Evolutionary conservation across 2,888 invertebrate species (phyloP).

Genomic region (Thymelicus sylvestris): DNA sequence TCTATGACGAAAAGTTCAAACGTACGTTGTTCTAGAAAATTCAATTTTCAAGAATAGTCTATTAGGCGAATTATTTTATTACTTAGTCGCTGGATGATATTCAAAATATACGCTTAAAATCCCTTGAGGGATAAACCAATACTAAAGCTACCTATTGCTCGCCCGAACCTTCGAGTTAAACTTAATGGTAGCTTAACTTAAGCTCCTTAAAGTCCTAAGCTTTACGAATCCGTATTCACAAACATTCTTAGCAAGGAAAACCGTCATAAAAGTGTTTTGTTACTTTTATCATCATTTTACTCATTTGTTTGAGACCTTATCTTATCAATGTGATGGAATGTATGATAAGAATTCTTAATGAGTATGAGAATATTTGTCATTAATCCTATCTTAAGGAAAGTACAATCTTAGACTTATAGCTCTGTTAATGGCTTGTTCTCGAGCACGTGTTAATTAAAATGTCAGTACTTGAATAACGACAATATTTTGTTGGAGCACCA

Average conservation of each 20-base stretch:
- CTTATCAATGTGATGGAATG: neutral
- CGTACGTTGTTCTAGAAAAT: neutral
- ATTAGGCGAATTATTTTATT: neutral
- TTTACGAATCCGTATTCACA: neutral
- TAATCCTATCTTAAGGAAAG: constrained; percentile 17
- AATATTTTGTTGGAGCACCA: too few species aligned
- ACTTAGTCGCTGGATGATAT: neutral
- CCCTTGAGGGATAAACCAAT: neutral
- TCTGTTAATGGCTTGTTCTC: too few species aligned
- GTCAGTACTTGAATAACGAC: too few species aligned
- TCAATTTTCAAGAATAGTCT: neutral
- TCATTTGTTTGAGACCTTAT: too few species aligned
- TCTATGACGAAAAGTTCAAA: too few species aligned
- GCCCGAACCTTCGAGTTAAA: neutral
- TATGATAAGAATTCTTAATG: constrained; percentile 24
- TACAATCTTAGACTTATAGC: neutral
- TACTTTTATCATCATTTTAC: neutral
- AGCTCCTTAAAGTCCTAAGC: neutral
- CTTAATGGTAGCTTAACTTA: constrained; percentile 6
- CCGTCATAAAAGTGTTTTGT: neutral
- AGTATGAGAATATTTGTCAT: constrained; percentile 23
- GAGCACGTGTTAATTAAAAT: too few species aligned
- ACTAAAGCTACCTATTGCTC: neutral
- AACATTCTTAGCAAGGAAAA: constrained; percentile 6
- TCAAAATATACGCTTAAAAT: constrained; percentile 11